Conservation (phyloP, 2,113 vertebrate species). For the Myodes glareolus region DNA sequence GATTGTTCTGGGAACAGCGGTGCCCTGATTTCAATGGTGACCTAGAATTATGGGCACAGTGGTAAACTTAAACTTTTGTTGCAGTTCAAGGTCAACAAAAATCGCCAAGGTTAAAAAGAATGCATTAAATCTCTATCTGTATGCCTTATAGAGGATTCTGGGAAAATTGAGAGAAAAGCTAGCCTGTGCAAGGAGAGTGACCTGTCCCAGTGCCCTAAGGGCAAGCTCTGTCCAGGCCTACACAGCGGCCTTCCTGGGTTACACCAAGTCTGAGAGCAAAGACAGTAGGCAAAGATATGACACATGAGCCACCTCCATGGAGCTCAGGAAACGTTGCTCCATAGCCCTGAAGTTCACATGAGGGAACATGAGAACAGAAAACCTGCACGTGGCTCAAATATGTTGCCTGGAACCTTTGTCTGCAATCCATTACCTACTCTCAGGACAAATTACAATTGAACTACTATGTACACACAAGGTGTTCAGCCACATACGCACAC, state of each 20-base stretch:
- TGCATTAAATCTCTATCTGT: background rate
- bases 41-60: background rate
- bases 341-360: background rate
- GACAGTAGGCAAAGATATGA: background rate
- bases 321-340: background rate
- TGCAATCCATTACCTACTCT: background rate
- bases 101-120: background rate
- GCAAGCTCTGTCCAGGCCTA: background rate
- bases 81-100: background rate
- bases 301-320: background rate
- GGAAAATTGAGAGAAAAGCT: background rate
- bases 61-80: background rate
- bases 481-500: background rate
- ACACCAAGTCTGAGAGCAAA: background rate
- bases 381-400: background rate
- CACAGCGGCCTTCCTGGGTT: background rate
- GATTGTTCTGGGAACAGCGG: background rate
- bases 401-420: background rate
- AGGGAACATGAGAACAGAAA: background rate
- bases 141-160: background rate
- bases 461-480: too few species aligned
- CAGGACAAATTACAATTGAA: background rate
- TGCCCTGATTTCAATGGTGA: background rate
- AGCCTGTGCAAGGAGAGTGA: background rate
- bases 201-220: background rate